These are phyloP conservation scores for Nephrotoma appendiculata DNA, from an alignment of 2,888 invertebrate genomes.

Conservation along the genomic window DNA sequence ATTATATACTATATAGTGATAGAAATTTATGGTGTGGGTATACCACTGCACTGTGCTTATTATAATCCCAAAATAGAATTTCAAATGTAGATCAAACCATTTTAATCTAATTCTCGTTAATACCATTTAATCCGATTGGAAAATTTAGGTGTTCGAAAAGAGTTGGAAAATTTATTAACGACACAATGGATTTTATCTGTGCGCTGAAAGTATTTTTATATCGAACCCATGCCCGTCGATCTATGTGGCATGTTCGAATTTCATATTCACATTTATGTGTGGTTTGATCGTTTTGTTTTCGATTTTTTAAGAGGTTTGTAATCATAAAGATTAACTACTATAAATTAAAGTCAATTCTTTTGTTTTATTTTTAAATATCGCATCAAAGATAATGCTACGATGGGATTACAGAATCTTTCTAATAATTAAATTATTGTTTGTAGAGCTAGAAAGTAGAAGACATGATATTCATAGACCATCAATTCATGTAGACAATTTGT, in stretches of 20 bases:
- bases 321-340: not conserved
- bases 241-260: not conserved
- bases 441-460: not conserved
- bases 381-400: not conserved
- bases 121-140: not conserved
- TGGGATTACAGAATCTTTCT: not conserved
- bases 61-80: not conserved
- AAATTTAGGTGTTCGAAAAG: not conserved
- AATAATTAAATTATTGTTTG: not conserved
- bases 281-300: not conserved
- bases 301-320: not conserved
- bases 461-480: not conserved
- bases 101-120: not conserved
- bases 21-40: not conserved
- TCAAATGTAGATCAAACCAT: not conserved
- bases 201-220: not conserved
- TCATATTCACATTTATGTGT: not conserved
- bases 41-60: not conserved
- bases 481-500: not conserved
- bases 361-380: not conserved
- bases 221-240: not conserved
- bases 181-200: not conserved
- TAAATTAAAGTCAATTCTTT: not conserved
- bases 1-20: not conserved
- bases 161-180: not conserved